Percentiles rank a stretch among this genome's conserved stretches.
phyloP scores from a whole-genome alignment of 2,888 invertebrate species.

The Cephus nigrinus region DNA sequence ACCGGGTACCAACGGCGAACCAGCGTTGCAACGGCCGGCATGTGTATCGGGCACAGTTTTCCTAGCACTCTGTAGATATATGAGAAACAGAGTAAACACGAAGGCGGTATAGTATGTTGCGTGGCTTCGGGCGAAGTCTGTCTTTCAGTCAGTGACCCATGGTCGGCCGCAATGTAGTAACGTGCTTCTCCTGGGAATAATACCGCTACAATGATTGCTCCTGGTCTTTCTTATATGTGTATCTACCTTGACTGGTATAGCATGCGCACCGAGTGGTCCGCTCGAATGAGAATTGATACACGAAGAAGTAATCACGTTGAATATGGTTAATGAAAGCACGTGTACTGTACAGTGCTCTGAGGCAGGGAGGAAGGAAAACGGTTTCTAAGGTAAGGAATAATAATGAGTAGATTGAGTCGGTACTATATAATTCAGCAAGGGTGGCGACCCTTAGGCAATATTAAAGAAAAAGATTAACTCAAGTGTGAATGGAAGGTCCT shows the following conservation, averaged over 20 bases:
- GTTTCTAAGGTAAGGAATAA: not conserved
- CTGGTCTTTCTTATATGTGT: not conserved
- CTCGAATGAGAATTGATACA: not conserved
- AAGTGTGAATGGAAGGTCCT: not conserved
- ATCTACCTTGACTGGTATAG: not conserved
- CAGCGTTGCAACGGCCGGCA: not conserved
- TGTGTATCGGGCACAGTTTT: not conserved
- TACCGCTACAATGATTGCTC: slow-evolving; percentile 6
- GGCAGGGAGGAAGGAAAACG: too few relatives aligned
- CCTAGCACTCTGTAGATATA: not conserved
- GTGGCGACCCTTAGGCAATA: not conserved
- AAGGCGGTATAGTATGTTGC: slow-evolving; percentile 36
- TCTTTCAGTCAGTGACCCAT: slow-evolving; percentile 39
- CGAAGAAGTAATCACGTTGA: not conserved
- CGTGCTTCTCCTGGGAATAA: slow-evolving; percentile 12
- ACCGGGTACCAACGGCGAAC: not conserved
- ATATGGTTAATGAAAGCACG: not conserved
- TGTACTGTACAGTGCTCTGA: not conserved
- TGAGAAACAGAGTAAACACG: slow-evolving; percentile 22
- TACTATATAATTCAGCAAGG: not conserved
- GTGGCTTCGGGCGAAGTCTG: slow-evolving; percentile 39
- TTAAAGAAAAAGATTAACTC: not conserved
- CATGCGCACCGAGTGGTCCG: not conserved
- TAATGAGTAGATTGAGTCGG: not conserved
- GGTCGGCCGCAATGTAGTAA: not conserved